Evolutionary conservation across 2,888 invertebrate species (phyloP), one percentile per base, ranked within the genome.

Genomic region (Allophyes oxyacanthae): DNA sequence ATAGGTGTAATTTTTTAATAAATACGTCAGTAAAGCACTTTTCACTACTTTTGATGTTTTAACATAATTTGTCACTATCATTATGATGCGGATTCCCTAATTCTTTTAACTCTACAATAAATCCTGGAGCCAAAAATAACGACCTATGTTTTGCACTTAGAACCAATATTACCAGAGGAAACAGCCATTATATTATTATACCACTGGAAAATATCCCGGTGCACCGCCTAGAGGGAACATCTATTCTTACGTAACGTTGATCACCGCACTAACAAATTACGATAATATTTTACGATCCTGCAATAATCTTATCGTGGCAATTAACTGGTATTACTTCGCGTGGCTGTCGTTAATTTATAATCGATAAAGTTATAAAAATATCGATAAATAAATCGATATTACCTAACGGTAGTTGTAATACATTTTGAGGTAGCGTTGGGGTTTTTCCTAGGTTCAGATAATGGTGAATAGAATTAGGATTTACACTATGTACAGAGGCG

Each of bases 281-380:
- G 57, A 78, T 78, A 73, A 69, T 55, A 72, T 75, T 79, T 81
- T 63, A 81, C 70, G 78, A 72, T 71, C 62, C 7, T 49, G 72
- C 53, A 70, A 77, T 67, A 81, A 83, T 82, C 72, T 84, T 82
- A 85, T 84, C 85, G 67, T 45, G 52, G 72, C 84, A 82, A 83
- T 85, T 85, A 84, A 79, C 74, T 54, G 74, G 72, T 64, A 66
- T 65, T 61, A 61, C 55, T 62, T 72, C 26, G 64, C 71, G 43
- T 69, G 63, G 52, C 45, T 59, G 54, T 64, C 59, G 57, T 63
- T 69, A 61, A 53, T 74, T 63, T 68, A 61, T 59, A 69, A 69
- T 60, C 64, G 68, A 61, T 60, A 62, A 64, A 64, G 61, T 67
- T 62, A 54, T 72, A 75, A 75, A 72, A 75, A 66, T 66, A 67